Base-by-base conservation (phyloP, 2,797 vertebrate genomes). In the Podarcis siculus region DNA sequence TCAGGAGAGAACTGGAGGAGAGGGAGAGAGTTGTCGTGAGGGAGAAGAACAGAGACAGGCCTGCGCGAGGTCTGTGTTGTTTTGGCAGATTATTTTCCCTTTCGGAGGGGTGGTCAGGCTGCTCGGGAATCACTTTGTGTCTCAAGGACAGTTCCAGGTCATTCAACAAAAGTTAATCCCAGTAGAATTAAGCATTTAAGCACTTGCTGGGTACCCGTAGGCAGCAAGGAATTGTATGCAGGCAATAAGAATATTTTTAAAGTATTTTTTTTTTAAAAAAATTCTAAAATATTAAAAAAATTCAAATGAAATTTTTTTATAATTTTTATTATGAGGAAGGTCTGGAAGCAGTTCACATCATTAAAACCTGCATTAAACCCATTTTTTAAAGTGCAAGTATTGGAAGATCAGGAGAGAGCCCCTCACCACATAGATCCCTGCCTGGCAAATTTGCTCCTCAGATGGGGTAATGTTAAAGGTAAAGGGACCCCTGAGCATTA, bases 1-100 rank as follows among this genome's bases (percentile, higher is more conserved):
- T 99, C 96, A 98, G 99, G 87, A 97, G 99, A 91, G 99, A 99
- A 95, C 96, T 99, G 93, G 99, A 99, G 94, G 99, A 99, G 95
- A 98, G 98, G 92, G 99, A 99, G 84, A 94, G 99, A 42, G 98
- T 98, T 0, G 98, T 94, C 42, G 98, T 96, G 2, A 97, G 98
- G 86, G 98, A 99, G 0, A 99, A 99, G 96, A 98, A 97, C 77
- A 98, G 99, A 96, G 99, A 99, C 93, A 97, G 98, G 87, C 98
- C 98, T 87, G 97, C 97, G 15, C 97, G 99, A 97, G 99, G 99
- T 99, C 15, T 17, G 88, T 75, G 78, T 21, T 10, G 5, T 37
- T 45, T 32, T 27, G 10, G 21, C 9, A 8, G 35, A 37, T 37
- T 27, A 5, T 12, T 23, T 37, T 7, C 5, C 79, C 32, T 66